phyloP scores from a whole-genome alignment of 1,140 invertebrate genomes.

The Panulirus ornatus region DNA sequence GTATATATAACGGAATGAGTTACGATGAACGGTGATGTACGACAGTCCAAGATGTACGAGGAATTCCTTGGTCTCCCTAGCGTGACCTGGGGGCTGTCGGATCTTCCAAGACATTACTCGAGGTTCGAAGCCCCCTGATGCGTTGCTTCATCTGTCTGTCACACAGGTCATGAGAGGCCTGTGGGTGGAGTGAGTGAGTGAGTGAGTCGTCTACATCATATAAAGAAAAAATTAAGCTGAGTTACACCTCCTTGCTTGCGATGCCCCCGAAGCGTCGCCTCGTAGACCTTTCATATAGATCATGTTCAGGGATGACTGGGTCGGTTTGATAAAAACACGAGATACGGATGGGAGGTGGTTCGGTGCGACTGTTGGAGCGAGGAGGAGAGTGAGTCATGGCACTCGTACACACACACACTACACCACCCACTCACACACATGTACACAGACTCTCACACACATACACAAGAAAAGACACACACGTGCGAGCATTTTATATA shows the following conservation, averaged over 20 bases:
- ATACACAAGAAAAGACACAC: no score
- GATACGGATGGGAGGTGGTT: not conserved
- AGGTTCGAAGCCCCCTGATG: no score
- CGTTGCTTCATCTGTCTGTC: not conserved
- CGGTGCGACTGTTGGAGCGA: conserved; percentile 49
- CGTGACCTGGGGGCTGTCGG: no score
- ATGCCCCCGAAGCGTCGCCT: not conserved
- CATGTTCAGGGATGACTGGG: not conserved
- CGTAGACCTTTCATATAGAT: conserved; percentile 2
- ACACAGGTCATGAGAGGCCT: not conserved
- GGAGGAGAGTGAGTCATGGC: conserved; percentile 12
- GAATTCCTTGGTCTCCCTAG: no score
- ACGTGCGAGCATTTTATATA: no score
- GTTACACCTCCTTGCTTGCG: not conserved
- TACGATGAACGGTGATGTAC: no score
- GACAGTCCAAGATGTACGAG: no score
- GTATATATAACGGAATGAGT: no score
- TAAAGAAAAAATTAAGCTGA: not conserved
- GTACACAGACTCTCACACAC: no score
- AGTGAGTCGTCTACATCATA: not conserved
- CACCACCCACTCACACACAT: not conserved
- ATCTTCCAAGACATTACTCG: no score
- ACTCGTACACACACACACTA: not conserved
- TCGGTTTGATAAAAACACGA: conserved; percentile 29
- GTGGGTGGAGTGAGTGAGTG: no score